These are phyloP conservation scores for Alsophila aescularia DNA, from an alignment of 2,888 invertebrate genomes.

Conservation along the genomic window DNA sequence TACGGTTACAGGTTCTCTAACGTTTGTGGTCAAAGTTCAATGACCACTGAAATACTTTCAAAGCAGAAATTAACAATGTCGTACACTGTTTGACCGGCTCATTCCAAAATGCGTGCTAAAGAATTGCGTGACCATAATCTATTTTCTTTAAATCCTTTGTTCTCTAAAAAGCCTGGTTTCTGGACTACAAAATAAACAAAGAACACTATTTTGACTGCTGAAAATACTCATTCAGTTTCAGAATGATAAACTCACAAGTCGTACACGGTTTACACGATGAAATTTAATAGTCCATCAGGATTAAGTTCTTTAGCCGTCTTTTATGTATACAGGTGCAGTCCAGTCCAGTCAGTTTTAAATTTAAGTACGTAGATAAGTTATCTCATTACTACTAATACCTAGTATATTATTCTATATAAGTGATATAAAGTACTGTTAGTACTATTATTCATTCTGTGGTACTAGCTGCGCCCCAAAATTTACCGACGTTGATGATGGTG, in stretches of 20 bases:
- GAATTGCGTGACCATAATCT: slow-evolving; percentile 25
- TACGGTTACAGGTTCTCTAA: not conserved
- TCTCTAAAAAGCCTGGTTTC: not conserved
- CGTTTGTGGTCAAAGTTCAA: slow-evolving; percentile 7
- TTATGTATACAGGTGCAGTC: too few relatives aligned
- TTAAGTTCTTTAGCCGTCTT: too few relatives aligned
- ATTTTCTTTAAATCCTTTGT: slow-evolving; percentile 16
- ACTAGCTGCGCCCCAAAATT: too few relatives aligned
- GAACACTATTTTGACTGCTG: not conserved
- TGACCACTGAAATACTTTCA: not conserved
- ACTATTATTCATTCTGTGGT: too few relatives aligned
- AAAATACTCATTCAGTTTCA: not conserved
- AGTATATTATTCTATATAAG: too few relatives aligned
- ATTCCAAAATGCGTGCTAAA: slow-evolving; percentile 17
- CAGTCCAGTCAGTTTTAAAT: too few relatives aligned
- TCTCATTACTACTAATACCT: too few relatives aligned
- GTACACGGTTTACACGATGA: too few relatives aligned
- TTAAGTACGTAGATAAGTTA: too few relatives aligned
- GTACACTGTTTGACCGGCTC: not conserved
- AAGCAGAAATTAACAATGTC: slow-evolving; percentile 9
- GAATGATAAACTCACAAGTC: slow-evolving; percentile 5
- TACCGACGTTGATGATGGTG: too few relatives aligned
- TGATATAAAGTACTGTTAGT: too few relatives aligned
- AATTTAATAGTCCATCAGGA: too few relatives aligned
- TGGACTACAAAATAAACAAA: slow-evolving; percentile 6